These are phyloP conservation scores for Cyphomyrus discorhynchus DNA, from an alignment of 2,113 vertebrate genomes.

Conservation along the genomic window DNA sequence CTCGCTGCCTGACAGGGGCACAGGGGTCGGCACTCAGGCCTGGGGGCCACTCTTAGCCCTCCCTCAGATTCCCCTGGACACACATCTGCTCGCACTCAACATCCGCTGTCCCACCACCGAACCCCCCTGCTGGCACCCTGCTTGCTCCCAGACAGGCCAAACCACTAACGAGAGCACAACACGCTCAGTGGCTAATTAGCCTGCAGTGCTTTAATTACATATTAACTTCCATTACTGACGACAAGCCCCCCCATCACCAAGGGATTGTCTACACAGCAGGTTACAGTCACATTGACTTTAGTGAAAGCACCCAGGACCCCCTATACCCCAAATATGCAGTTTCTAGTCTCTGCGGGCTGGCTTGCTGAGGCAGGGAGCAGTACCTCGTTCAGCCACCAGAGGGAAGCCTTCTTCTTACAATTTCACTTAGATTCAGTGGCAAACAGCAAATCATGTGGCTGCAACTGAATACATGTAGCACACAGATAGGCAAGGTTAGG, in stretches of 20 bases:
- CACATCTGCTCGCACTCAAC: neutral
- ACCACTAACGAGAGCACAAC: neutral
- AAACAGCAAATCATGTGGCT: neutral
- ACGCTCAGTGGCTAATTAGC: neutral
- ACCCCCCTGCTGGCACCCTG: neutral
- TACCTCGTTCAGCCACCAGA: neutral
- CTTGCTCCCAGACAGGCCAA: neutral
- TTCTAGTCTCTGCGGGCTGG: too few species aligned
- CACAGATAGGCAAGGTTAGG: neutral
- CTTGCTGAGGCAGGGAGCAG: neutral
- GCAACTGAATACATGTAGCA: neutral
- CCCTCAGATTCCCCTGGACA: neutral
- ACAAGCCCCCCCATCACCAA: neutral
- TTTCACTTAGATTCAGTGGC: neutral
- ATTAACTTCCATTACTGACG: neutral
- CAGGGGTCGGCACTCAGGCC: neutral
- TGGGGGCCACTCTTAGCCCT: neutral
- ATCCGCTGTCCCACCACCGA: neutral
- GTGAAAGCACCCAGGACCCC: neutral
- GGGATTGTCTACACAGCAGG: neutral
- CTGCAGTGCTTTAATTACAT: neutral
- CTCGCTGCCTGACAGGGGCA: neutral
- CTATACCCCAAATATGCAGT: neutral
- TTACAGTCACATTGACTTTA: conserved; percentile 34
- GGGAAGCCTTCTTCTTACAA: neutral